Conservation (phyloP, 2,888 invertebrate species). For the Bimastos eiseni region DNA sequence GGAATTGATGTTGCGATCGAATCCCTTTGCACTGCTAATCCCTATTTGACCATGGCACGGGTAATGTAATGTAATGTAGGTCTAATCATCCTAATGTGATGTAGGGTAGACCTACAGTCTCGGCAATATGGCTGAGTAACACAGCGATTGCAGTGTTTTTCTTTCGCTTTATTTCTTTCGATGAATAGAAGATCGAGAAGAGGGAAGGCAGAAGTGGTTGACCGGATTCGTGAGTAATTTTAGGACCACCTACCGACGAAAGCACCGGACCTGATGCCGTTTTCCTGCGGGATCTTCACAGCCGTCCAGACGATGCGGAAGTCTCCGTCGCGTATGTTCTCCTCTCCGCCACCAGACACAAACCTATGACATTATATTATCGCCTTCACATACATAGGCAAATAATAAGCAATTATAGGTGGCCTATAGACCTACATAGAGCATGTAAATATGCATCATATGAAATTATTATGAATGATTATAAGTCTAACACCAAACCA, state of each 20-base stretch:
- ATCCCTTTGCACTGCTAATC: background rate
- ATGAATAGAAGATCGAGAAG: background rate
- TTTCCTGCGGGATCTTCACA: constrained; percentile 28
- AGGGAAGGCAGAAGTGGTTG: background rate
- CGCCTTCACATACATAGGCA: no score
- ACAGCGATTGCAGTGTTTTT: background rate
- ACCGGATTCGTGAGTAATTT: background rate
- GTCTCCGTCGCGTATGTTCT: constrained; percentile 7
- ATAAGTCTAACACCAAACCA: no score
- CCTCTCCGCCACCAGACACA: background rate
- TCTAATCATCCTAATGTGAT: no score
- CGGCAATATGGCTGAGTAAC: background rate
- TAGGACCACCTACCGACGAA: background rate
- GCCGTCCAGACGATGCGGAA: constrained; percentile 37
- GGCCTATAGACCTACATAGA: no score
- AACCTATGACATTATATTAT: constrained; percentile 15
- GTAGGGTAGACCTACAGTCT: no score
- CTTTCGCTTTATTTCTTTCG: background rate
- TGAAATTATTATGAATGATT: no score
- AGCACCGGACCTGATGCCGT: background rate
- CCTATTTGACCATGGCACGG: background rate
- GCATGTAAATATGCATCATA: no score
- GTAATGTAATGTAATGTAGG: background rate
- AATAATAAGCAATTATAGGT: no score
- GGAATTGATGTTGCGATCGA: no score